phyloP scores from a whole-genome alignment of 2,888 invertebrate species.

The Scelioninae gen. 1 region DNA sequence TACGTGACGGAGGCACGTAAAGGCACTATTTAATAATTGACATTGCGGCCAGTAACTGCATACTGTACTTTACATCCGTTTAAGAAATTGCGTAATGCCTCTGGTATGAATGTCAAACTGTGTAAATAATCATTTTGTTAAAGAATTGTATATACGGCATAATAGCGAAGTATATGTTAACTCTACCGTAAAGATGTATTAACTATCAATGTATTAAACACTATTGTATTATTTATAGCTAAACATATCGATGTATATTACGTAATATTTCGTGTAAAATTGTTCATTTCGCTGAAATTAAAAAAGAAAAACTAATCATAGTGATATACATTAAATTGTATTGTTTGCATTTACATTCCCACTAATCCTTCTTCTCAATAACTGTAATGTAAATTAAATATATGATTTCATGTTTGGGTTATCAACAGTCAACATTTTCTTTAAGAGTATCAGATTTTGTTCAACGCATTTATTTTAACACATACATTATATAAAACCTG shows the following conservation, averaged over 20 bases:
- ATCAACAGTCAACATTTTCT: too few relatives aligned
- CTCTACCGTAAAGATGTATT: constrained; percentile 78
- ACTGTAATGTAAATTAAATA: too few relatives aligned
- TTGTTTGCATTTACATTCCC: background rate
- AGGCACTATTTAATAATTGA: constrained; percentile 75
- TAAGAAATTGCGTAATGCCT: constrained; percentile 78
- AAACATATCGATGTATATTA: constrained; percentile 82
- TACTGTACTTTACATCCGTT: constrained; percentile 74
- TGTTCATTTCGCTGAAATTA: constrained; percentile 70
- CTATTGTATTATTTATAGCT: constrained; percentile 82
- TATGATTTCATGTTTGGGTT: too few relatives aligned
- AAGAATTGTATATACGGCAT: constrained; percentile 79
- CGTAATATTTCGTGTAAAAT: constrained; percentile 75
- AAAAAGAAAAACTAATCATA: constrained; percentile 61
- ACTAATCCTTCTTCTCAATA: background rate
- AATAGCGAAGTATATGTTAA: constrained; percentile 76
- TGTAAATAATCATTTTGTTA: constrained; percentile 83
- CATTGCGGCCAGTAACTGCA: constrained; percentile 81
- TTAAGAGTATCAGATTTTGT: too few relatives aligned
- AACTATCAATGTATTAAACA: constrained; percentile 81
- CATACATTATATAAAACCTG: background rate
- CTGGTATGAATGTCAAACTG: constrained; percentile 79
- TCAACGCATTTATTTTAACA: too few relatives aligned
- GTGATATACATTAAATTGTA: constrained; percentile 7
- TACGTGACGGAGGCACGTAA: constrained; percentile 65